Evolutionary conservation across 2,113 vertebrate species (phyloP).

Genomic region (Barnardius zonarius): DNA sequence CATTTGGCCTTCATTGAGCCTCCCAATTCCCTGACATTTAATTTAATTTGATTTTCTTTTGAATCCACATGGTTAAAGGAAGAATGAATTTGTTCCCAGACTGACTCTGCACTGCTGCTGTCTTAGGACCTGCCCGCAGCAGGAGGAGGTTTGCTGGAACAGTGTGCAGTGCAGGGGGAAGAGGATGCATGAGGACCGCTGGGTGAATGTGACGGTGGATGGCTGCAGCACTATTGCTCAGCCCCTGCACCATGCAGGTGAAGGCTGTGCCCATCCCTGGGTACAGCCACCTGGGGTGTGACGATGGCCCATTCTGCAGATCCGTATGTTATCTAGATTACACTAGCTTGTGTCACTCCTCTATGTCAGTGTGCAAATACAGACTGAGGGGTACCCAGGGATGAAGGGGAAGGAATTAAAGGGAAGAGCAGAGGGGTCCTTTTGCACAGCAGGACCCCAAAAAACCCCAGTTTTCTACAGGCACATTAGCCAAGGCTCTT

Average conservation of each 20-base stretch:
- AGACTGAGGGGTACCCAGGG: background rate
- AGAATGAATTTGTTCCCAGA: background rate
- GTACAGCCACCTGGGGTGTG: fast-evolving
- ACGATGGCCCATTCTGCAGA: background rate
- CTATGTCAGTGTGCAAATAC: background rate
- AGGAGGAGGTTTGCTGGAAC: background rate
- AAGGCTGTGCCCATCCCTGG: background rate
- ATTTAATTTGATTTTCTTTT: background rate
- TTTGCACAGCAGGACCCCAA: conserved; percentile 19
- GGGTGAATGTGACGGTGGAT: no score
- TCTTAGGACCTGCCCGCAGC: fast-evolving
- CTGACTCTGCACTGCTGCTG: background rate
- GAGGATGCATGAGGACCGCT: fast-evolving
- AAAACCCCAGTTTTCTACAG: conserved; percentile 35
- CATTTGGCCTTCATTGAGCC: background rate
- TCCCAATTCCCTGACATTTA: fast-evolving
- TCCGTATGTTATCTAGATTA: background rate
- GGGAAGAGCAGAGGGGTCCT: background rate
- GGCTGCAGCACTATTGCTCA: background rate
- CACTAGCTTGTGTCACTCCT: background rate
- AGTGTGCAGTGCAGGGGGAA: fast-evolving
- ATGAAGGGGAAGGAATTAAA: background rate
- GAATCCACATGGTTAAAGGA: background rate
- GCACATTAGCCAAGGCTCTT: conserved; percentile 28
- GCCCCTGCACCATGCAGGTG: fast-evolving